Conservation (phyloP, 2,797 vertebrate genomes). For the Chrysocyon brachyurus region DNA sequence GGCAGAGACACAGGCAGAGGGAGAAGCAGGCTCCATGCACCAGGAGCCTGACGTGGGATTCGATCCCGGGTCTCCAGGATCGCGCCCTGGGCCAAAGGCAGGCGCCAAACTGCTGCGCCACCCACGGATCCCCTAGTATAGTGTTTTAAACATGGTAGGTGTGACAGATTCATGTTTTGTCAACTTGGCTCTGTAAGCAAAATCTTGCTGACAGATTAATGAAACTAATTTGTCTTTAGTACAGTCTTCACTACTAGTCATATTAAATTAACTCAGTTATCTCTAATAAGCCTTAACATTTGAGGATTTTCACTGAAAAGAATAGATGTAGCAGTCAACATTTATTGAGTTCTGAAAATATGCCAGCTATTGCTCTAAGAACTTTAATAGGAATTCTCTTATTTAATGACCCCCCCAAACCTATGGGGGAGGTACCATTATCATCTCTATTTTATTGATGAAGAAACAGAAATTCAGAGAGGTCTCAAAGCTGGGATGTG, state of each 20-base stretch:
- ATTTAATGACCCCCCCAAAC: not conserved
- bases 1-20: too few species aligned
- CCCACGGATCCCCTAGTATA: not conserved
- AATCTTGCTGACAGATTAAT: slow-evolving; percentile 45
- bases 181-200: slow-evolving; percentile 23
- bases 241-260: not conserved
- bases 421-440: not conserved
- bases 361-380: not conserved
- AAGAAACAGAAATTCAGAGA: slow-evolving; percentile 39
- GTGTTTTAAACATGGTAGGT: not conserved
- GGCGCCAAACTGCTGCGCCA: too few species aligned
- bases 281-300: slow-evolving; percentile 37
- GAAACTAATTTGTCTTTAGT: slow-evolving; percentile 45
- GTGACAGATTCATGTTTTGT: not conserved
- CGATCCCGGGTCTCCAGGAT: too few species aligned
- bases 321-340: not conserved
- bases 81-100: too few species aligned
- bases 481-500: not conserved
- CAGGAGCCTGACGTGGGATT: too few species aligned
- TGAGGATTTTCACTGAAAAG: slow-evolving; percentile 50
- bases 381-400: not conserved
- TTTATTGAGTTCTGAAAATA: slow-evolving; percentile 58
- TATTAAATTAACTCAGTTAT: slow-evolving; percentile 36
- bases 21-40: too few species aligned
- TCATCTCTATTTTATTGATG: not conserved